Conservation (phyloP, 2,888 invertebrate genomes). For the Trachelus iudaicus region DNA sequence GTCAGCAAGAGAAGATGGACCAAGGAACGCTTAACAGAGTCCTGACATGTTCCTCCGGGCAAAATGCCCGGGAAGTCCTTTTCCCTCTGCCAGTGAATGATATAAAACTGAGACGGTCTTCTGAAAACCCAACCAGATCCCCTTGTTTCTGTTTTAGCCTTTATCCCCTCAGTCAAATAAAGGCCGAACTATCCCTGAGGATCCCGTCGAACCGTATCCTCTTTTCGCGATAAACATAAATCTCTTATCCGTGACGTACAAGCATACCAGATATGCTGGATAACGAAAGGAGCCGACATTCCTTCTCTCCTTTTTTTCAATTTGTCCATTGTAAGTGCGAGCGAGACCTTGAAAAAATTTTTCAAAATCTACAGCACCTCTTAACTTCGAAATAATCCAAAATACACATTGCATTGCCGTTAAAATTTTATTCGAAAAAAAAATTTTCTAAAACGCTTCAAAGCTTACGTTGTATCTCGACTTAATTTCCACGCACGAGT, state of each 20-base stretch:
- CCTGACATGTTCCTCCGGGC: constrained; percentile 34
- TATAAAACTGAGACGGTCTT: background rate
- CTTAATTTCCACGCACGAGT: background rate
- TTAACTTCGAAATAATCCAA: no score
- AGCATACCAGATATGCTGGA: background rate
- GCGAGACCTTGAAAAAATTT: background rate
- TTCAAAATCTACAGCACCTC: no score
- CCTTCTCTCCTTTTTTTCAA: background rate
- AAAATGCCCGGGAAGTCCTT: background rate
- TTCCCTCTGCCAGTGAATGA: background rate
- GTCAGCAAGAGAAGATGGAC: constrained; percentile 28
- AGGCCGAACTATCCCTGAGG: background rate
- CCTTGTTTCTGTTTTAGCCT: background rate
- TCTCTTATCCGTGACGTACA: background rate
- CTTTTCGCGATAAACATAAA: background rate
- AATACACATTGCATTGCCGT: no score
- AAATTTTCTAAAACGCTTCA: no score
- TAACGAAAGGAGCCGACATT: background rate
- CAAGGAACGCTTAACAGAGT: constrained; percentile 36
- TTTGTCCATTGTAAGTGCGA: no score
- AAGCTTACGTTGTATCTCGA: background rate
- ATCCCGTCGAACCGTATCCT: background rate
- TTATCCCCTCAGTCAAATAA: background rate
- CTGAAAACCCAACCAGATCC: background rate
- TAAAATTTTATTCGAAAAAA: background rate